phyloP scores from a whole-genome alignment of 2,797 vertebrate species.

The Crax fasciolata region DNA sequence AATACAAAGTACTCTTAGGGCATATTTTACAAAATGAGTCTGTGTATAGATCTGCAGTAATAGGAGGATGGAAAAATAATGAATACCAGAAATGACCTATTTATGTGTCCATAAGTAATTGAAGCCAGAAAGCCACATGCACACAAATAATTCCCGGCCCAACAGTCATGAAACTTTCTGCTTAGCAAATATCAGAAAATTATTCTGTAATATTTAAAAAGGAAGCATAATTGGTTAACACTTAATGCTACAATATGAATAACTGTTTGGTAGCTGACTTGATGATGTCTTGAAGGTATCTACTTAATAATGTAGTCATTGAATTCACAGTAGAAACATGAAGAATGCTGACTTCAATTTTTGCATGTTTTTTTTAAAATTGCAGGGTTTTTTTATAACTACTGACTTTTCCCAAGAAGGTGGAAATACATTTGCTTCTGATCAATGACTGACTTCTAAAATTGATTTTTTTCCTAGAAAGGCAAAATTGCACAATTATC shows the following conservation, averaged over 20 bases:
- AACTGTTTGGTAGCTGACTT: neutral
- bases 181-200: neutral
- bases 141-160: neutral
- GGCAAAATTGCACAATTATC: neutral
- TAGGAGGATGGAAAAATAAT: neutral
- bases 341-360: neutral
- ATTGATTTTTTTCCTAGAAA: neutral
- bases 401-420: neutral
- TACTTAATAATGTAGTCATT: conserved; percentile 9
- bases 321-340: conserved; percentile 24
- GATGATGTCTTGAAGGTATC: neutral
- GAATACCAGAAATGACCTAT: neutral
- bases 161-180: neutral
- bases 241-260: neutral
- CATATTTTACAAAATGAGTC: neutral
- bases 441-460: conserved; percentile 39
- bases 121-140: neutral
- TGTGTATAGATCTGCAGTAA: neutral
- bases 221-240: neutral
- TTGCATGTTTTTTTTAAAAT: neutral
- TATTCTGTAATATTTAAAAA: neutral
- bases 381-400: neutral
- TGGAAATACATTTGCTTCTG: conserved; percentile 23
- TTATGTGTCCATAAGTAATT: neutral
- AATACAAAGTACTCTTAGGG: neutral